Conservation (phyloP, 1,140 invertebrate species). For the Drosophila littoralis region DNA sequence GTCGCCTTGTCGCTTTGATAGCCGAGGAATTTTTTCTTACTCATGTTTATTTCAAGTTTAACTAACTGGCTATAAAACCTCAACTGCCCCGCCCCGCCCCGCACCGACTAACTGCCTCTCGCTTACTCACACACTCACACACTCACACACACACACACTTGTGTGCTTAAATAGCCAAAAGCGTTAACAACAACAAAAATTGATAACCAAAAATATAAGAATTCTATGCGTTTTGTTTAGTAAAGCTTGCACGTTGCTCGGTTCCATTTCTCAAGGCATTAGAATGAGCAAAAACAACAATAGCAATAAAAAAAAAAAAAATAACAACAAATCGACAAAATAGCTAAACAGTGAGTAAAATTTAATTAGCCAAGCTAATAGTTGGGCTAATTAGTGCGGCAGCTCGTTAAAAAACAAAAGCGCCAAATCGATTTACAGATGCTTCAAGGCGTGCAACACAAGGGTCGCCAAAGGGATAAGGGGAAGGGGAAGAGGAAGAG, state of each 20-base stretch:
- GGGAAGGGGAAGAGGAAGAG: background rate
- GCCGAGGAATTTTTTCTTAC: conserved; percentile 73
- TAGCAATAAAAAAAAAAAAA: conserved; percentile 7
- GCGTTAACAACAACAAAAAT: conserved; percentile 7
- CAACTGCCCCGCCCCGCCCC: background rate
- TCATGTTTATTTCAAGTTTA: conserved; percentile 78
- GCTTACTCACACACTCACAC: background rate
- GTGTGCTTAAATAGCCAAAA: conserved; percentile 23
- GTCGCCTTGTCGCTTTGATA: conserved; percentile 58
- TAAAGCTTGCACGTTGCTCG: conserved; percentile 12
- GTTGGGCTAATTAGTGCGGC: conserved; percentile 64
- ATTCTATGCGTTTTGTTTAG: conserved; percentile 18
- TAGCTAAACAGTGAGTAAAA: conserved; percentile 40
- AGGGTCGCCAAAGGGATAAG: background rate
- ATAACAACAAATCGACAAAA: conserved; percentile 11
- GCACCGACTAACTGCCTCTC: background rate
- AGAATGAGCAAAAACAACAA: conserved; percentile 5
- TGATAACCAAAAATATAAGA: conserved; percentile 34
- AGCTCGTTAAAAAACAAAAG: conserved; percentile 54
- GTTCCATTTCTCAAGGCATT: conserved; percentile 33
- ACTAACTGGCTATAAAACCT: conserved; percentile 67
- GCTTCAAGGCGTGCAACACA: conserved; percentile 1
- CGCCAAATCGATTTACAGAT: conserved; percentile 61
- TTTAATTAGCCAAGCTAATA: conserved; percentile 71
- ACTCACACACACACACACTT: background rate